Conservation (phyloP, 1,140 invertebrate species). For the Steinernema feltiae region DNA sequence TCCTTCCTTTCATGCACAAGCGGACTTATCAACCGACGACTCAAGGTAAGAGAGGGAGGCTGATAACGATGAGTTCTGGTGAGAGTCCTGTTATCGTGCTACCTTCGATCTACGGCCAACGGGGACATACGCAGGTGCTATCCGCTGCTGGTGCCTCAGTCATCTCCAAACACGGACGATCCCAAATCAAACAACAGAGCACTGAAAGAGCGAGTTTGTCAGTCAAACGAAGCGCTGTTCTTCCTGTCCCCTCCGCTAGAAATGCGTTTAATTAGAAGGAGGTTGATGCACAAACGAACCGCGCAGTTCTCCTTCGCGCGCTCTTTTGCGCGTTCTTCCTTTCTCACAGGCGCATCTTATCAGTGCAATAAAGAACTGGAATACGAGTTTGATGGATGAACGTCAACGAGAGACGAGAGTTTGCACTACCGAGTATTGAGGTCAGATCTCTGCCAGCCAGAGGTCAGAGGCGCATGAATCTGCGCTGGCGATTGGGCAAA, state of each 20-base stretch:
- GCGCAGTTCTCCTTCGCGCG: slow-evolving; percentile 22
- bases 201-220: background rate
- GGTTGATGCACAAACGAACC: slow-evolving; percentile 30
- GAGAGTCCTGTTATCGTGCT: slow-evolving; percentile 9
- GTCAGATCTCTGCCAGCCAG: slow-evolving; percentile 4
- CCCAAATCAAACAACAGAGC: background rate
- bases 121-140: background rate
- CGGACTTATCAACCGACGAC: slow-evolving; percentile 9
- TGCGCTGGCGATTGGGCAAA: background rate
- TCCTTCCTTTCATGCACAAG: background rate
- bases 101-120: background rate
- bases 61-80: slow-evolving; percentile 10
- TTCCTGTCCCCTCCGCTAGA: background rate
- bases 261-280: slow-evolving; percentile 13
- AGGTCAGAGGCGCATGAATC: slow-evolving; percentile 9
- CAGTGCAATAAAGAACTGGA: slow-evolving; percentile 15
- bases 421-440: slow-evolving; percentile 15
- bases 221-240: background rate
- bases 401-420: slow-evolving; percentile 13
- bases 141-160: background rate
- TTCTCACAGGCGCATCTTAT: background rate
- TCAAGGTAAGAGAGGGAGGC: background rate
- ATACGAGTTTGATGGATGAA: slow-evolving; percentile 14
- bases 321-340: slow-evolving; percentile 9
- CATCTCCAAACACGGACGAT: background rate